phyloP scores from a whole-genome alignment of 2,113 vertebrate species.

The Oceanodroma tethys region DNA sequence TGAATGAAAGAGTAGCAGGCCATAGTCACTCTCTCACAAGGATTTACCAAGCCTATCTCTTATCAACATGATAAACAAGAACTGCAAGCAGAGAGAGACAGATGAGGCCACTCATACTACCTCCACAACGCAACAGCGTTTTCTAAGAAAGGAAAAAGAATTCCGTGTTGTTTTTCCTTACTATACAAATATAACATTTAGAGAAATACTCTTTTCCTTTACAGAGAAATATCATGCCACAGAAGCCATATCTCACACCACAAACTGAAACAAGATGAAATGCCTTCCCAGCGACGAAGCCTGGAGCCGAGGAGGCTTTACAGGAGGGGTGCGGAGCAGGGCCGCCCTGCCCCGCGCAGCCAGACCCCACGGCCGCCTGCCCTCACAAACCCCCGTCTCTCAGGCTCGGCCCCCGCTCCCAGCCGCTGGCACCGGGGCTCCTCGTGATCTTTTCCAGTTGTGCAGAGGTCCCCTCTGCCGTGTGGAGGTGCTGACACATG shows the following conservation, averaged over 20 bases:
- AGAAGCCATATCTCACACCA: neutral
- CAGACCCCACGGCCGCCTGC: neutral
- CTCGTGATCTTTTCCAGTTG: neutral
- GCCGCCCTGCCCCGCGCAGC: rapidly evolving
- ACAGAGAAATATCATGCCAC: neutral
- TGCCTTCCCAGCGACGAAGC: neutral
- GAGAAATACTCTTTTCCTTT: constrained; percentile 7
- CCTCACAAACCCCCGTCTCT: neutral
- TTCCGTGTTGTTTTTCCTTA: neutral
- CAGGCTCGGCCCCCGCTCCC: neutral
- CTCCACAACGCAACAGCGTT: neutral
- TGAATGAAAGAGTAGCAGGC: neutral
- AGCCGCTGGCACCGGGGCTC: neutral
- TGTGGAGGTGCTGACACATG: rapidly evolving
- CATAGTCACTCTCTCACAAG: neutral
- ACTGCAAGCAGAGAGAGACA: neutral
- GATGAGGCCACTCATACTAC: neutral
- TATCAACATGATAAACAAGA: constrained; percentile 3
- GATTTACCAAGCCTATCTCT: constrained; percentile 1
- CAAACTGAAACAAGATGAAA: neutral
- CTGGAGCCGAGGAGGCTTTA: neutral
- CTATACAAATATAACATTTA: constrained; percentile 26
- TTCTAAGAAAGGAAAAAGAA: neutral
- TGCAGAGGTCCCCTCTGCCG: neutral
- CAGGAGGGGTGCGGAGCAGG: rapidly evolving